Evolutionary conservation across 1,140 invertebrate species (phyloP).

Genomic region (Calycopis cecrops): DNA sequence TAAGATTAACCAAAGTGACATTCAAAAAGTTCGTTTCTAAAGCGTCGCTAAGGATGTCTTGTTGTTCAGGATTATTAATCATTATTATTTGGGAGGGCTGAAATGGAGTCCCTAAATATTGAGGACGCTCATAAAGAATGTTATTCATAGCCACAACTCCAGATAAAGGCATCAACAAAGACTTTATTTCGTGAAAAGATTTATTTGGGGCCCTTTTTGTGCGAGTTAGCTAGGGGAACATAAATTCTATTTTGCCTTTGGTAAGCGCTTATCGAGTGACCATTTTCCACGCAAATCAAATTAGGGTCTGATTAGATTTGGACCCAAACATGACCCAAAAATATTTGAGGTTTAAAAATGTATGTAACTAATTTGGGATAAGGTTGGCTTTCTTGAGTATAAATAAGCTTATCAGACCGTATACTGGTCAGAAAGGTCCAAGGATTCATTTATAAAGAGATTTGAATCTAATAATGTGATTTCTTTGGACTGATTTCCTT

Average conservation of each 20-base stretch:
- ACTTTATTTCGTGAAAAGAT: conserved; percentile 53
- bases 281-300: conserved; percentile 51
- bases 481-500: too few species aligned
- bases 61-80: conserved; percentile 6
- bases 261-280: conserved; percentile 49
- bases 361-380: conserved; percentile 10
- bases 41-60: conserved; percentile 1
- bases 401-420: neutral
- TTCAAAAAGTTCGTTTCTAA: too few species aligned
- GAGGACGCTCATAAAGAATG: conserved; percentile 18
- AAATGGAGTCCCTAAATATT: conserved; percentile 15
- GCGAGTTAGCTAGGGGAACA: conserved; percentile 42
- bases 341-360: conserved; percentile 12
- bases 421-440: too few species aligned
- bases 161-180: conserved; percentile 50
- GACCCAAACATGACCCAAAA: conserved; percentile 15
- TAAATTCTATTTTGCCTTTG: conserved; percentile 51
- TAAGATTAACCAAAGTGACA: too few species aligned
- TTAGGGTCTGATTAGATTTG: conserved; percentile 43
- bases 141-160: conserved; percentile 23
- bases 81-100: neutral
- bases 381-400: neutral
- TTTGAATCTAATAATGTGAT: too few species aligned
- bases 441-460: too few species aligned
- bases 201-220: conserved; percentile 51